Percentiles rank a stretch among this genome's conserved stretches.
These are phyloP conservation scores for Scolopax rusticola DNA, from an alignment of 2,797 vertebrate species.

Conservation along the genomic window DNA sequence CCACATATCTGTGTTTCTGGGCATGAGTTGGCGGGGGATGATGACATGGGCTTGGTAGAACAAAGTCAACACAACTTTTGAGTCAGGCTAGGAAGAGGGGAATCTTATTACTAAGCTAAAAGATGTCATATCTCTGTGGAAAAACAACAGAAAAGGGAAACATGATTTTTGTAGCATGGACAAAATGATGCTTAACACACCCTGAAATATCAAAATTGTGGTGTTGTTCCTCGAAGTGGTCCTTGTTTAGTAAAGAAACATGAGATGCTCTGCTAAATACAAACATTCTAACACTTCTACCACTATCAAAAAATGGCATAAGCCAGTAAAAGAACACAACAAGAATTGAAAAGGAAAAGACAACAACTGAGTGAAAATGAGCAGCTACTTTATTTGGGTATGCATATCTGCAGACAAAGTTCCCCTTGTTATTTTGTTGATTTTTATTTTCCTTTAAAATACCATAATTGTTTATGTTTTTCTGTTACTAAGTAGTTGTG, in stretches of 20 bases:
- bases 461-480: neutral
- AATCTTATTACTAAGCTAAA: neutral
- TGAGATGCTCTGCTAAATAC: neutral
- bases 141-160: neutral
- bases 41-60: neutral
- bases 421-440: neutral
- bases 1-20: neutral
- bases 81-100: neutral
- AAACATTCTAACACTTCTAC: neutral
- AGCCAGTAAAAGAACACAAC: neutral
- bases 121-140: neutral
- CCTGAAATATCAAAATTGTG: neutral
- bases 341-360: neutral
- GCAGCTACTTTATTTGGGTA: neutral
- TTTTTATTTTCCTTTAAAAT: neutral
- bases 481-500: neutral
- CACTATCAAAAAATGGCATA: neutral
- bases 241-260: neutral
- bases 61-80: neutral
- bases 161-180: neutral
- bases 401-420: neutral
- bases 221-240: neutral
- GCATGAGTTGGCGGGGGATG: neutral
- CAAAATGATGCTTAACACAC: neutral
- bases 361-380: neutral